A percentile compares a stretch with the other conserved stretches of the same genome.
Evolutionary conservation across 2,113 vertebrate species (phyloP).

Genomic region (Dromas ardeola): DNA sequence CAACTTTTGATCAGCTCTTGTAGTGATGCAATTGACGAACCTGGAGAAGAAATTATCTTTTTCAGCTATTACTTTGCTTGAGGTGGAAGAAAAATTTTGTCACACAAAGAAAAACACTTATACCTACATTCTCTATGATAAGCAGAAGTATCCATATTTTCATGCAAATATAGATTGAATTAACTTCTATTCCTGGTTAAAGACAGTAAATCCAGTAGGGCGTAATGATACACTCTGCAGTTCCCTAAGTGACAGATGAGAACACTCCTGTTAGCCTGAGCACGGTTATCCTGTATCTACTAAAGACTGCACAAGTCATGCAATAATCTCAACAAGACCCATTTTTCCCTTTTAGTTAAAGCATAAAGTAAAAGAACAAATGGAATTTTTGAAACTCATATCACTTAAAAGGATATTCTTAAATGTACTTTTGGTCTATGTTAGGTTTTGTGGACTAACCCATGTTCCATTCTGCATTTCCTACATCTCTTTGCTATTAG

Average conservation of each 20-base stretch:
- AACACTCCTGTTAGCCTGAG: background rate
- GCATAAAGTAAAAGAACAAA: background rate
- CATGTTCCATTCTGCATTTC: slow-evolving; percentile 4
- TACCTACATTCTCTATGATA: background rate
- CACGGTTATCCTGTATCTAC: background rate
- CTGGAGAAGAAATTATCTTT: background rate
- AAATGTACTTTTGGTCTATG: background rate
- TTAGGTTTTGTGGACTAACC: background rate
- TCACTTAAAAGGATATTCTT: background rate
- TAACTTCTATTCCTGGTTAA: background rate
- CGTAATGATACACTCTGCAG: background rate
- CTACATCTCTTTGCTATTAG: background rate
- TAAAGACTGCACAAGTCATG: background rate
- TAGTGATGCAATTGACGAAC: background rate
- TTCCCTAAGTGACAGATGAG: background rate
- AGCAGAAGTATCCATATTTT: background rate
- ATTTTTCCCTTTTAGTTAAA: background rate
- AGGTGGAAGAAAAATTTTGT: background rate
- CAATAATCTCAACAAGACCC: background rate
- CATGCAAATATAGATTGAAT: background rate
- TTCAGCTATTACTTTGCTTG: background rate
- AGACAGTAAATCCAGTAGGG: background rate
- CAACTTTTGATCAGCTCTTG: background rate
- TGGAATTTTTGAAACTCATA: background rate
- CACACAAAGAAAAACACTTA: background rate